Conservation (phyloP, 92 coral and sea anemone genomes). For the Actinostola sp. region DNA sequence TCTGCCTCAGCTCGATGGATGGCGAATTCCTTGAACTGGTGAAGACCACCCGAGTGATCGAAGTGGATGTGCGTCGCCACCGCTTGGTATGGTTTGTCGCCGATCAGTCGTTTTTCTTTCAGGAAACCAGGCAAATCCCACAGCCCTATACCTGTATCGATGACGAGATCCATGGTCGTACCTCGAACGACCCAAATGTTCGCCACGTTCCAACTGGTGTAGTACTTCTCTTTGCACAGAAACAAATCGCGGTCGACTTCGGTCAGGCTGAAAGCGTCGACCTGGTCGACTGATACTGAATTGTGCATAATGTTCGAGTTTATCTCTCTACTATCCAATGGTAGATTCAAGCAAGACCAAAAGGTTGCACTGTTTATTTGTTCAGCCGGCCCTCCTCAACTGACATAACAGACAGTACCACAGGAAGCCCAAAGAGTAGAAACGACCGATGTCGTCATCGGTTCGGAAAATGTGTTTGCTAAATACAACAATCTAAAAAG, state of each 20-base stretch:
- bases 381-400: no score
- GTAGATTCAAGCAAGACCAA: no score
- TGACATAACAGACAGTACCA: no score
- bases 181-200: conserved; percentile 86
- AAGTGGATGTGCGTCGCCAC: conserved; percentile 86
- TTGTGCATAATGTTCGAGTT: no score
- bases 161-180: conserved; percentile 60
- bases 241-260: conserved; percentile 65
- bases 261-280: conserved; percentile 58
- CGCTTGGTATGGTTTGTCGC: conserved; percentile 68
- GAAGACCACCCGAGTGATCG: conserved; percentile 86
- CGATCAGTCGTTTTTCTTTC: conserved; percentile 53
- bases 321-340: no score
- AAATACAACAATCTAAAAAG: no score
- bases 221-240: conserved; percentile 64
- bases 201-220: conserved; percentile 65
- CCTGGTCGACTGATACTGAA: conserved; percentile 29
- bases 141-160: conserved; percentile 81
- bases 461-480: no score
- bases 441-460: no score
- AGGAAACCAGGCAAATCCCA: conserved; percentile 85
- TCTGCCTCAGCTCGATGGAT: conserved; percentile 72
- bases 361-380: no score
- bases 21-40: conserved; percentile 82
- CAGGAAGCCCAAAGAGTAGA: no score